Base-by-base conservation (phyloP, 1,140 invertebrate species). In the Antheraea pernyi region DNA sequence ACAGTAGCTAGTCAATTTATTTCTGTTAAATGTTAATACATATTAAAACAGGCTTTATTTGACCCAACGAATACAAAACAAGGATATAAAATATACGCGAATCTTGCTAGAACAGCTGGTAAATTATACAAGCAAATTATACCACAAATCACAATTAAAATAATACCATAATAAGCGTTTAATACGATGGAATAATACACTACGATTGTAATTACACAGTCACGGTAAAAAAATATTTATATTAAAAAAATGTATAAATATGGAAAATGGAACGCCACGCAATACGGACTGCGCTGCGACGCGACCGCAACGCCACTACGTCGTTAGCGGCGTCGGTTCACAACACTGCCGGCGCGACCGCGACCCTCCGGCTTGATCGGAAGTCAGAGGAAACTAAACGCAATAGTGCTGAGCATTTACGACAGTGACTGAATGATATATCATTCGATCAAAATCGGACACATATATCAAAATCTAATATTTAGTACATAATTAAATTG, bases 261-360 rank as follows among this genome's bases (percentile, higher is more conserved):
- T 63, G 7, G 37, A 63, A 62, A 63, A 63, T 63, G 9, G 22
- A 63, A 63, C 48, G 71, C 68, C 71, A 70, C 71, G 71, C 68
- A 65, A 53, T 53, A 19, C 53, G 60, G 19, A 13, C 58, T 68
- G 71, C 61, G 48, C 10, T 69, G 65, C 46, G 64, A 48, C 59
- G 53, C 42, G 65, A 61, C 68, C 62, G 60, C 8, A 59, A 63
- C 58, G 60, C 68, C 68, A 60, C 61, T 68, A 10, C 36, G 68
- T 59, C 65, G 71, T n/a, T 11, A 53, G 63, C 22, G 37, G 46
- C 71, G 71, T 65, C 63, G 4, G n/a, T 46, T 18, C 16, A 18
- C 63, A 19, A 37, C 36, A 42, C 39, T 19, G 19, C 62, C 19
- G 62, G 30, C 61, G 62, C 39, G 63, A 39, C 63, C n/a, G 37